Percentiles rank a stretch among this genome's conserved stretches.
Evolutionary conservation across 2,888 invertebrate genomes (phyloP).

Genomic region (Diloba caeruleocephala): DNA sequence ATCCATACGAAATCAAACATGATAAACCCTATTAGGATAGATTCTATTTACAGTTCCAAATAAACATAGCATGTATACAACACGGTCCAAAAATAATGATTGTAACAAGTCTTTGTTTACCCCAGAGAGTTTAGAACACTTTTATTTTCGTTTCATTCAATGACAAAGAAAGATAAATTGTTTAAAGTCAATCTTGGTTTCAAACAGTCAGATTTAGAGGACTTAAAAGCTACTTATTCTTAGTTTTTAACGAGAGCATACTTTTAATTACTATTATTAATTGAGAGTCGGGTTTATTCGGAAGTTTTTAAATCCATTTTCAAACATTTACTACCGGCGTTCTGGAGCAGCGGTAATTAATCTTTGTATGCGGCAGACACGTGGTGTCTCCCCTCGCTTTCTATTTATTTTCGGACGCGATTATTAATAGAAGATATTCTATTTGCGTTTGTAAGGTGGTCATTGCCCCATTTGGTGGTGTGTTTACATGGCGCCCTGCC

Average conservation of each 20-base stretch:
- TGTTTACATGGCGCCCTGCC: conserved; percentile 84
- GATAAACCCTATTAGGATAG: conserved; percentile 23
- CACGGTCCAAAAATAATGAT: conserved; percentile 43
- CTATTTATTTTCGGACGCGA: conserved; percentile 77
- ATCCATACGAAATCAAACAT: conserved; percentile 23
- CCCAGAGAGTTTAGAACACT: conserved; percentile 12
- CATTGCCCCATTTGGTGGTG: conserved; percentile 87
- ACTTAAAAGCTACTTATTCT: conserved; percentile 3
- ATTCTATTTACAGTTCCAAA: conserved; percentile 29
- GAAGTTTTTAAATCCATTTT: conserved; percentile 44
- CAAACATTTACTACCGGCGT: conserved; percentile 30
- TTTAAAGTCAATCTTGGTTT: conserved; percentile 21
- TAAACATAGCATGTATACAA: conserved; percentile 28
- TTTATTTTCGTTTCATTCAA: conserved; percentile 39
- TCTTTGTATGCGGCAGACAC: conserved; percentile 74
- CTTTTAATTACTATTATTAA: conserved; percentile 28
- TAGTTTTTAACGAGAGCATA: conserved; percentile 7
- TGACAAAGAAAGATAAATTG: conserved; percentile 35
- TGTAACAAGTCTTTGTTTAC: conserved; percentile 30
- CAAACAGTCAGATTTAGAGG: conserved; percentile 7
- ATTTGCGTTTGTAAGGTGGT: conserved; percentile 82
- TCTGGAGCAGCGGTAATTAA: conserved; percentile 67
- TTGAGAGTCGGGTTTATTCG: conserved; percentile 18
- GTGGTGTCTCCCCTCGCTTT: conserved; percentile 76
- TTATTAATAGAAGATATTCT: conserved; percentile 82